phyloP scores from a whole-genome alignment of 2,888 invertebrate genomes.

The Hirudinaria manillensis region DNA sequence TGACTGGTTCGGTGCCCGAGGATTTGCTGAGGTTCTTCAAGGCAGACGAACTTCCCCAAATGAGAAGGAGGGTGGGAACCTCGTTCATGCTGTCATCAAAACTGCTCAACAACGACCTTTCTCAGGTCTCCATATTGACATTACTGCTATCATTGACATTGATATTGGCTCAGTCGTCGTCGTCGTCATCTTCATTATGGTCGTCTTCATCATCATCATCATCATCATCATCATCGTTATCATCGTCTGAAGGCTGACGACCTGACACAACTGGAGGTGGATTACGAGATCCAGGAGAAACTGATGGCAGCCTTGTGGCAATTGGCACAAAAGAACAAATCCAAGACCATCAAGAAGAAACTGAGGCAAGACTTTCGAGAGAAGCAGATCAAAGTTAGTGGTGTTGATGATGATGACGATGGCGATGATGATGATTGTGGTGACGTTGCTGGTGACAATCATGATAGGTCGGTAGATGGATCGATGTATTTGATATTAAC shows the following conservation, averaged over 20 bases:
- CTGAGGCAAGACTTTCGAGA: constrained; percentile 65
- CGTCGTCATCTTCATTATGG: neutral
- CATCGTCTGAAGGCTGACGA: constrained; percentile 58
- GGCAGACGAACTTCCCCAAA: constrained; percentile 66
- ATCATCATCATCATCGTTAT: too few species aligned
- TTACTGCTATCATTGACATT: neutral
- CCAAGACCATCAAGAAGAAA: constrained; percentile 66
- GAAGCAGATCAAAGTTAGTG: constrained; percentile 50
- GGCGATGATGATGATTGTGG: neutral
- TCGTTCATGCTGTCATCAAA: constrained; percentile 65
- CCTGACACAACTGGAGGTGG: constrained; percentile 64
- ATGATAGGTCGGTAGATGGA: too few species aligned
- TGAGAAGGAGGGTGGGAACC: constrained; percentile 65
- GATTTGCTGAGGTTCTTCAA: constrained; percentile 68
- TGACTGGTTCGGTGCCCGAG: constrained; percentile 70
- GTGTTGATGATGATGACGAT: neutral
- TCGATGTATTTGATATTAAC: too few species aligned
- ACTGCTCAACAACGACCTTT: constrained; percentile 53
- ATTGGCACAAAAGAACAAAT: constrained; percentile 64
- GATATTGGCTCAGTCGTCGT: neutral
- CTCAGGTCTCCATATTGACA: neutral
- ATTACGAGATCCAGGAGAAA: constrained; percentile 67
- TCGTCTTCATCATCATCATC: too few species aligned
- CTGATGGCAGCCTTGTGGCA: constrained; percentile 68
- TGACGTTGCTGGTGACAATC: neutral